Percentiles rank a stretch among this genome's conserved stretches.
These are phyloP conservation scores for Troglohyphantes excavatus DNA, from an alignment of 2,888 invertebrate genomes.

Conservation along the genomic window DNA sequence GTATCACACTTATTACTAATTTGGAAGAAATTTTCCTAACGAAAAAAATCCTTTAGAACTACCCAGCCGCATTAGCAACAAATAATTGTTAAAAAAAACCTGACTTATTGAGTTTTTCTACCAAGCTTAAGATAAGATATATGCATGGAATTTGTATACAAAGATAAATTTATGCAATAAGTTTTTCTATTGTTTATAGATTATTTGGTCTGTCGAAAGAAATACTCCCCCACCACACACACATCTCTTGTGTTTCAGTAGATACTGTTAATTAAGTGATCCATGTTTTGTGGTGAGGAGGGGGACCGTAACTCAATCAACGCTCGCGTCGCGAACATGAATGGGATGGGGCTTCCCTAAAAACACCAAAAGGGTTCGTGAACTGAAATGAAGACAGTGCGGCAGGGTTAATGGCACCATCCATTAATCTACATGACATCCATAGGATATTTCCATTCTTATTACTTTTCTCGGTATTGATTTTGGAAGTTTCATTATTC, in stretches of 20 bases:
- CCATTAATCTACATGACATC: conserved; percentile 32
- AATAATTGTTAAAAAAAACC: too few relatives aligned
- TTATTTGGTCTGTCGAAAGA: neutral
- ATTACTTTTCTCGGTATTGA: too few relatives aligned
- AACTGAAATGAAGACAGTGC: conserved; percentile 49
- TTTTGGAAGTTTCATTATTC: too few relatives aligned
- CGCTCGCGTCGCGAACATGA: neutral
- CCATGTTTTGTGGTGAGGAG: conserved; percentile 43
- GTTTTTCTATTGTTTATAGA: too few relatives aligned
- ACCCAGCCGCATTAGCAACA: too few relatives aligned
- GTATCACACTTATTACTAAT: too few relatives aligned
- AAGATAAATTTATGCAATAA: too few relatives aligned
- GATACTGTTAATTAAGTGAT: conserved; percentile 57
- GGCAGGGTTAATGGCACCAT: conserved; percentile 48
- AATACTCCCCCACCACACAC: neutral
- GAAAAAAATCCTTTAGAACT: too few relatives aligned
- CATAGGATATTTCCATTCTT: neutral
- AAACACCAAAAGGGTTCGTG: conserved; percentile 39
- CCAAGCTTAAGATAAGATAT: too few relatives aligned
- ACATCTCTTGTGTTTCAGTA: conserved; percentile 30
- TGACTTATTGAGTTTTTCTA: too few relatives aligned
- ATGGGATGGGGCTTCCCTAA: conserved; percentile 19
- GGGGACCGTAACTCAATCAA: conserved; percentile 69
- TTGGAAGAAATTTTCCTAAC: too few relatives aligned
- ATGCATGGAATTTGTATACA: too few relatives aligned